These are phyloP conservation scores for Lasioglossum villosulum DNA, from an alignment of 2,888 invertebrate genomes.

Conservation along the genomic window DNA sequence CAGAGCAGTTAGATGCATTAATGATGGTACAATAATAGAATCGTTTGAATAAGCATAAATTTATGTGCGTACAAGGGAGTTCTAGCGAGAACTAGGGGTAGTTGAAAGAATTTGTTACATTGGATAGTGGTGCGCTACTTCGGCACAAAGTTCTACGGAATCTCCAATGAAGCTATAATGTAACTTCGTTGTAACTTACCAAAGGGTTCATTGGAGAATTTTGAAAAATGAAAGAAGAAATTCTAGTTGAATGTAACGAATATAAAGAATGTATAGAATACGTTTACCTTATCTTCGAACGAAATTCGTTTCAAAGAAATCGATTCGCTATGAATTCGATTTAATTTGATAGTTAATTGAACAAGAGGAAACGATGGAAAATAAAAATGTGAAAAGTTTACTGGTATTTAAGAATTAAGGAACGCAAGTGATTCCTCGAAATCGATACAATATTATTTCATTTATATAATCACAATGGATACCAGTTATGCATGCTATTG, in stretches of 20 bases:
- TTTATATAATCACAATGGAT: slow-evolving; percentile 63
- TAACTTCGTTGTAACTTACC: slow-evolving; percentile 45
- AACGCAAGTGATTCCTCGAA: slow-evolving; percentile 35
- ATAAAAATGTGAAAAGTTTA: neutral
- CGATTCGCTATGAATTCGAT: no score
- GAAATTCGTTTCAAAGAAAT: no score
- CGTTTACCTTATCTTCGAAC: no score
- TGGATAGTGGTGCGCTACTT: no score
- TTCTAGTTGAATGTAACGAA: neutral
- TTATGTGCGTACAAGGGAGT: no score
- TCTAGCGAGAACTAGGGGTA: no score
- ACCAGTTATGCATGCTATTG: slow-evolving; percentile 14
- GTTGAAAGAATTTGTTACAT: no score
- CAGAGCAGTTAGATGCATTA: no score
- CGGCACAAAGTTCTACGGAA: neutral
- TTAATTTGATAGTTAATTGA: neutral
- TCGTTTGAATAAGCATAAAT: no score
- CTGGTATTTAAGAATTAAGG: neutral
- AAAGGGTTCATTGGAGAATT: slow-evolving; percentile 19
- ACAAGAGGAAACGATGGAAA: neutral
- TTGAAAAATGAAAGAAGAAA: slow-evolving; percentile 46
- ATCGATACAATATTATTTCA: slow-evolving; percentile 39
- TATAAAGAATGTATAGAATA: neutral
- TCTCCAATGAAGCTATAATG: neutral
- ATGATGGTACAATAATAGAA: no score